Base-by-base conservation (phyloP, 1,140 invertebrate species). In the Diorhabda sublineata region DNA sequence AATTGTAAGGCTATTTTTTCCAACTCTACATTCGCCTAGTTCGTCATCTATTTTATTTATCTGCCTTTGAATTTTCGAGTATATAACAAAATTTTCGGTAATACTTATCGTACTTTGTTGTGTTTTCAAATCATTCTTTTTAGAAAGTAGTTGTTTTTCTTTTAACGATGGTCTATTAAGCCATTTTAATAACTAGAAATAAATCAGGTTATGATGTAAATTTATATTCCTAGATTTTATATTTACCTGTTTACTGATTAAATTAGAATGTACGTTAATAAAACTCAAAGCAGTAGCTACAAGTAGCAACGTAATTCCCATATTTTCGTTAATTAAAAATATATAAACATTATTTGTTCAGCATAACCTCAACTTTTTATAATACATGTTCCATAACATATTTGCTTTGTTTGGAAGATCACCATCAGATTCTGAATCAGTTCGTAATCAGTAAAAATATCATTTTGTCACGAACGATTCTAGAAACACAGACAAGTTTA, bases 51-150 rank as follows among this genome's bases (percentile, higher is more conserved):
- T 68, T 41, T 11, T 60, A 67, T 77, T 80, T 52, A 80, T 78
- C 73, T 72, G 74, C 65, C 79, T 67, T 74, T 80, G 79, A 52
- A 80, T 65, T 73, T 78, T 78, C 11, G 79, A 78, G 64, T 76
- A 77, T 72, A 76, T 75, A 2, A 74, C 78, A 68, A 80, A 80
- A 67, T 77, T 66, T 59, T 78, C 73, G 5, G 74, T 75, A 66
- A 78, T 77, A 45, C 66, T 76, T 11, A 77, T 61, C 64, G 74
- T 58, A 52, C 61, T 56, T 68, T 78, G 77, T 68, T 76, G 73
- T 5, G 45, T 45, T 70, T 72, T 70, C 26, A 77, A 70, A 26
- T 61, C 9, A 9, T 58, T 61, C 67, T 73, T 78, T 65, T 76
- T 56, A 52, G 72, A 61, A 3, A 69, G 45, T 5, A 79, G 66